A percentile compares a stretch with the other conserved stretches of the same genome.
These are phyloP conservation scores for Saturnia japonica DNA, from an alignment of 2,888 invertebrate species.

Conservation along the genomic window DNA sequence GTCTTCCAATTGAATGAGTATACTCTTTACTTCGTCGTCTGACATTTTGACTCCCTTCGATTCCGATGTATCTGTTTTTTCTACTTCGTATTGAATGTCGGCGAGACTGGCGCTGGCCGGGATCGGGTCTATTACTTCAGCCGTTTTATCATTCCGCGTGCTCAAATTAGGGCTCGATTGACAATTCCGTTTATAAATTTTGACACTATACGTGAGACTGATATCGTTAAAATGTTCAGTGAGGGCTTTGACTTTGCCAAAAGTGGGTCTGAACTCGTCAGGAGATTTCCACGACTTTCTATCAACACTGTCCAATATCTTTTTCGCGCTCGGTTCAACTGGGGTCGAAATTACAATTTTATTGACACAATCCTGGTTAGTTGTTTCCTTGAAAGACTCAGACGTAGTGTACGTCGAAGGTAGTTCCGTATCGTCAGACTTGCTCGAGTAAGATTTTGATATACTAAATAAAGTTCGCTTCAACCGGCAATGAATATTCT, in stretches of 20 bases:
- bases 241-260: slow-evolving; percentile 86
- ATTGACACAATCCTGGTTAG: slow-evolving; percentile 34
- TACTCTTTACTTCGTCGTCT: slow-evolving; percentile 74
- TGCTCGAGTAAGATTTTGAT: slow-evolving; percentile 61
- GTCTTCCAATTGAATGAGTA: slow-evolving; percentile 72
- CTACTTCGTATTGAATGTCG: slow-evolving; percentile 68
- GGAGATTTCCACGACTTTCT: slow-evolving; percentile 86
- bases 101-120: slow-evolving; percentile 69
- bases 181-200: slow-evolving; percentile 69
- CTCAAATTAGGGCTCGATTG: slow-evolving; percentile 76
- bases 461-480: slow-evolving; percentile 61
- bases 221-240: slow-evolving; percentile 85
- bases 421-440: slow-evolving; percentile 66
- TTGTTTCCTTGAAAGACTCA: slow-evolving; percentile 59
- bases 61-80: slow-evolving; percentile 59
- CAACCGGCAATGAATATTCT: slow-evolving; percentile 60
- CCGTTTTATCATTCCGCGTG: slow-evolving; percentile 47
- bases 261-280: slow-evolving; percentile 85
- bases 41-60: slow-evolving; percentile 61
- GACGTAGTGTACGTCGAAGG: slow-evolving; percentile 65
- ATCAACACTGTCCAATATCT: slow-evolving; percentile 64
- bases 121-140: slow-evolving; percentile 48
- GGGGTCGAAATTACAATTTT: slow-evolving; percentile 42
- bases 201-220: slow-evolving; percentile 68
- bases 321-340: slow-evolving; percentile 55